phyloP scores from a whole-genome alignment of 2,888 invertebrate species.

The Saturnia pavonia region DNA sequence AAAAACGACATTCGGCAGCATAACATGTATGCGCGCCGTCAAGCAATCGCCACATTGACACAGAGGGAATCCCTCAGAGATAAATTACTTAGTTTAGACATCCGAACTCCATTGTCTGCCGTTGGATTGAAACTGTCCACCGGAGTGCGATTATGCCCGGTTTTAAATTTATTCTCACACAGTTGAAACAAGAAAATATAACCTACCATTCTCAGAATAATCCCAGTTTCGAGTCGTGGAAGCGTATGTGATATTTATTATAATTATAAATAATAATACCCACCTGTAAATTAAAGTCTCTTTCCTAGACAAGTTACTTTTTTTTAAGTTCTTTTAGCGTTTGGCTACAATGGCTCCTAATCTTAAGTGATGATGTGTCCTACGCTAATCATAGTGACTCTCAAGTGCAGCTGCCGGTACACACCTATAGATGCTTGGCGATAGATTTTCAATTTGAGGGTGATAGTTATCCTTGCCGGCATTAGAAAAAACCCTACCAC shows the following conservation, averaged over 20 bases:
- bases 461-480: too few relatives aligned
- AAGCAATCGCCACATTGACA: slow-evolving; percentile 36
- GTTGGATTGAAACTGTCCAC: slow-evolving; percentile 28
- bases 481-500: too few relatives aligned
- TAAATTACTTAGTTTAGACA: slow-evolving; percentile 52
- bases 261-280: neutral
- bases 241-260: neutral
- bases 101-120: slow-evolving; percentile 32
- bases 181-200: neutral
- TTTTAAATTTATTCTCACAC: slow-evolving; percentile 19
- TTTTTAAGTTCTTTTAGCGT: too few relatives aligned
- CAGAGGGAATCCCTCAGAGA: slow-evolving; percentile 34
- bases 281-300: neutral
- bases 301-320: neutral
- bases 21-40: neutral
- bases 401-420: too few relatives aligned
- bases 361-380: too few relatives aligned
- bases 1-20: neutral
- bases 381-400: too few relatives aligned
- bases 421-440: too few relatives aligned
- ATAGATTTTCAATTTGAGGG: too few relatives aligned
- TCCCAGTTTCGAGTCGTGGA: neutral
- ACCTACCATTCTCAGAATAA: neutral
- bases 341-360: too few relatives aligned
- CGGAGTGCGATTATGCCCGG: slow-evolving; percentile 14